Evolutionary conservation across 1,140 invertebrate genomes (phyloP), one percentile per base, ranked within the genome.

Genomic region (Drosophila simulans): DNA sequence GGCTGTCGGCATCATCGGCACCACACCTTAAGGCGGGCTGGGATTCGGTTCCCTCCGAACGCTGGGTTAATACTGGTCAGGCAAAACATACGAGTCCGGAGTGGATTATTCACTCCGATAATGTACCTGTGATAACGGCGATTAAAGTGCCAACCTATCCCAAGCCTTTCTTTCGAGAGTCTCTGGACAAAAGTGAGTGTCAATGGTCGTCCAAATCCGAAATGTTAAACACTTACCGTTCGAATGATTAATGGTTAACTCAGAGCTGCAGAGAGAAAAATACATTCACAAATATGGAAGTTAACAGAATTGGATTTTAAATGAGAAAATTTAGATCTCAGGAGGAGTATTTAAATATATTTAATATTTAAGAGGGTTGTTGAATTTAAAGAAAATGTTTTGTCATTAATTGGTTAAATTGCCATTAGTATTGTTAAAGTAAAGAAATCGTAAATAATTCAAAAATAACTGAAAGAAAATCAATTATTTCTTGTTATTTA

Each of bases 161-260:
- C 34, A 48, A 70, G 20, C 39, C 52, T 69, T 70, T 70, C 51
- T 48, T 70, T 34, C 49, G 12, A 49, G 43, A 13, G 42, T 20
- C 40, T 46, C 37, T n/a, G 34, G n/a, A 20, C 37, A 40, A 39
- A 35, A 46, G 35, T 42, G 13, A 40, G 71, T 84, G 60, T 70
- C 66, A 79, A 77, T 80, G 65, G 69, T 65, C 56, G 59, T 78
- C 64, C 58, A 46, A 83, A 56, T 62, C 58, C 58, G 56, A 63
- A 63, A 68, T 79, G 46, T 49, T 58, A 31, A 63, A 55, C 68
- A 81, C 62, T 65, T 22, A 34, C 59, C 22, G 62, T 10, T 11
- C 0, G 1, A 39, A 74, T 64, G 60, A 62, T 80, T 73, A 35
- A 79, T 27, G 64, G 35, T 11, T n/a, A 35, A 17, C 17, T 52